phyloP scores from a whole-genome alignment of 2,113 vertebrate species.

The Ovis aries region DNA sequence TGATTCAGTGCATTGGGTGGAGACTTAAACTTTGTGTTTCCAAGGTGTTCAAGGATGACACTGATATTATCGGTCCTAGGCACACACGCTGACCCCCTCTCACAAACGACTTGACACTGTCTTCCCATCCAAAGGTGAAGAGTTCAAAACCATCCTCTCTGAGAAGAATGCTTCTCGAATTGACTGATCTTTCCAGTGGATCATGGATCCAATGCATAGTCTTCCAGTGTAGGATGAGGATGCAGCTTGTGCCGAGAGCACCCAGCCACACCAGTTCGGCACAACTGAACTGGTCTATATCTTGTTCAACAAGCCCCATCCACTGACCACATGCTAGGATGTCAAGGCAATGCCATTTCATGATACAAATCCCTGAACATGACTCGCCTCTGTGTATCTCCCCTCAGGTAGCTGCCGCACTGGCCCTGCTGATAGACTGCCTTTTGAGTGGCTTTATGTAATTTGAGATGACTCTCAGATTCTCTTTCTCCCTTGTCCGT shows the following conservation, averaged over 20 bases:
- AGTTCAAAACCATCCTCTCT: neutral
- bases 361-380: neutral
- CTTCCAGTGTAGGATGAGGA: neutral
- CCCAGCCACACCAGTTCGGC: neutral
- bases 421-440: too few species aligned
- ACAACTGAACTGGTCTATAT: neutral
- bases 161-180: neutral
- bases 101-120: neutral
- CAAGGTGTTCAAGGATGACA: neutral
- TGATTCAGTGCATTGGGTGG: neutral
- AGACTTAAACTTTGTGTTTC: constrained; percentile 19
- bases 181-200: neutral
- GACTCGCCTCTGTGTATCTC: neutral
- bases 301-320: neutral
- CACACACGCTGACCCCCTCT: neutral
- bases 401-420: neutral
- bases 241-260: neutral
- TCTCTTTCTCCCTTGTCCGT: neutral
- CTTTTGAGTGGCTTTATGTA: neutral
- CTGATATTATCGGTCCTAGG: neutral
- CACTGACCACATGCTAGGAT: neutral
- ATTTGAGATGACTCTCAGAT: neutral
- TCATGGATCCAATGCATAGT: neutral
- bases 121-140: neutral
- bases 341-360: neutral